A percentile compares a stretch with the other conserved stretches of the same genome.
phyloP scores from a whole-genome alignment of 2,113 vertebrate species.

The Lagenorhynchus albirostris region DNA sequence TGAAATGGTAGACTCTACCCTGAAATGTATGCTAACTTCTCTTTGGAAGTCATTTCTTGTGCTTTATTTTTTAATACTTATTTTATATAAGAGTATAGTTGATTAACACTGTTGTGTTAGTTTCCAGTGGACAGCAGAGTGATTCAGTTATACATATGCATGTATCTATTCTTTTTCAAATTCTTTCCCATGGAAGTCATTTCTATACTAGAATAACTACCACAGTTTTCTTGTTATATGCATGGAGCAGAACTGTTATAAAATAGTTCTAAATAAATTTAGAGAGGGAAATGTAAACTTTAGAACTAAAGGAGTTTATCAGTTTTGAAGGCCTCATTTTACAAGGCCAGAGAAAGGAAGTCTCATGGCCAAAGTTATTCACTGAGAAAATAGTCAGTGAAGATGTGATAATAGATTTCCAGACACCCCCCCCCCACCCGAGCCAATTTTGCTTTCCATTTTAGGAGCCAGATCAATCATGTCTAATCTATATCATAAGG shows the following conservation, averaged over 20 bases:
- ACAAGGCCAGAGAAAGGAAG: not conserved
- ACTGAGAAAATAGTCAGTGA: not conserved
- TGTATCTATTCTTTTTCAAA: too few relatives aligned
- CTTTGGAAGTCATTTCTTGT: not conserved
- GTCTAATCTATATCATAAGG: not conserved
- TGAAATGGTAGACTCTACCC: not conserved
- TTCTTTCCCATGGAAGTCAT: not conserved
- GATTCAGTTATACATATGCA: too few relatives aligned
- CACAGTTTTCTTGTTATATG: not conserved
- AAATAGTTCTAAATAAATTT: not conserved
- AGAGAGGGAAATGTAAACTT: not conserved
- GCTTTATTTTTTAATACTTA: too few relatives aligned
- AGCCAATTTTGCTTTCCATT: not conserved
- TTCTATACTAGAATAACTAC: not conserved
- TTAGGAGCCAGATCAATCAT: not conserved
- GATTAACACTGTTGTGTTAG: too few relatives aligned
- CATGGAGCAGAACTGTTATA: not conserved
- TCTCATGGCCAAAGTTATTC: not conserved
- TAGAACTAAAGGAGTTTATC: not conserved
- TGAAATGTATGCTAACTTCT: not conserved
- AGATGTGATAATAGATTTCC: not conserved
- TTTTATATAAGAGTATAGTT: too few relatives aligned
- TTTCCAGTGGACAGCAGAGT: too few relatives aligned
- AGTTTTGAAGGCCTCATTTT: not conserved
- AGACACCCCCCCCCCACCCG: rapidly evolving